Evolutionary conservation across 1,140 invertebrate species (phyloP).

Genomic region (Leptinotarsa undecemlineata): DNA sequence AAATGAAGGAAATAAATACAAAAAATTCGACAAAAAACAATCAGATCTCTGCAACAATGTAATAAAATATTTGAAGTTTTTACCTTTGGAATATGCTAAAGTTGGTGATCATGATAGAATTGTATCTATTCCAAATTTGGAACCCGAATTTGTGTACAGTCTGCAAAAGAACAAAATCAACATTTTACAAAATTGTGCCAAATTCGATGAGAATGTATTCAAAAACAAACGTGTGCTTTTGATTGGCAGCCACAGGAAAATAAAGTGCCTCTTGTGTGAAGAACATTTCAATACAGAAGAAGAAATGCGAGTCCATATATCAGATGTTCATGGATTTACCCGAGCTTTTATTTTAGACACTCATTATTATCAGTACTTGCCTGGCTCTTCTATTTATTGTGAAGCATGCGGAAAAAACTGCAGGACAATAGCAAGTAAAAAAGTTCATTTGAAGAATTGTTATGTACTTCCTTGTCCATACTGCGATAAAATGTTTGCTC

Average conservation of each 20-base stretch:
- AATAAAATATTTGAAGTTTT: not conserved
- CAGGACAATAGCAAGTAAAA: not conserved
- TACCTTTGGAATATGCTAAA: not conserved
- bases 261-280: not conserved
- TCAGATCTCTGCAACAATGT: not conserved
- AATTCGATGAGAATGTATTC: not conserved
- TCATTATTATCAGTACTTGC: not conserved
- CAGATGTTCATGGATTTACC: not conserved
- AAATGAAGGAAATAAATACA: not conserved
- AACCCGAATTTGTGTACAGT: not conserved
- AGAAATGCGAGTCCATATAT: not conserved
- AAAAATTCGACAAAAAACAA: not conserved
- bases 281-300: not conserved
- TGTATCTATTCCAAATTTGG: not conserved
- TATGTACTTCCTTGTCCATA: not conserved
- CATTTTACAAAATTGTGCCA: not conserved
- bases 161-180: constrained; percentile 1
- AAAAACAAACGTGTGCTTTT: not conserved
- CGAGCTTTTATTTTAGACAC: not conserved
- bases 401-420: not conserved
- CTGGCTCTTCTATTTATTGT: not conserved
- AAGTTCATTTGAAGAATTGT: constrained; percentile 1
- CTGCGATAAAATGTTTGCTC: not conserved
- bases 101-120: not conserved
- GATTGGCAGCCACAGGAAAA: not conserved